These are phyloP conservation scores for Spheniscus mendiculus DNA, from an alignment of 2,113 vertebrate species.

Conservation along the genomic window DNA sequence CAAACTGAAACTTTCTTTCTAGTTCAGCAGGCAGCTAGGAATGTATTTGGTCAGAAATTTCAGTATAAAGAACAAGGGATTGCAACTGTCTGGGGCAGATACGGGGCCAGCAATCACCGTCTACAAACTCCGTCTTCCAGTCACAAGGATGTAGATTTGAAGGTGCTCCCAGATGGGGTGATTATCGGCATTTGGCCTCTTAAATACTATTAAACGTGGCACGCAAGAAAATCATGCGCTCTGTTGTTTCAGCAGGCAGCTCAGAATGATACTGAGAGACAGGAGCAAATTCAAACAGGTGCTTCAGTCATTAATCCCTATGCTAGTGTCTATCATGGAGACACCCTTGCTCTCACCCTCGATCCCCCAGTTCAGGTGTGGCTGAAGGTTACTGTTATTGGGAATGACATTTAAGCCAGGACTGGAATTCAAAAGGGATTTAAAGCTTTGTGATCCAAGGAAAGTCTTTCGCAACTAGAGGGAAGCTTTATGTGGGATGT, in stretches of 20 bases:
- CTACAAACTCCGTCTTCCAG: background rate
- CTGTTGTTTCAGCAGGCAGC: background rate
- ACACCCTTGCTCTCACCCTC: background rate
- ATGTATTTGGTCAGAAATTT: background rate
- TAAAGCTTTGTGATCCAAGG: background rate
- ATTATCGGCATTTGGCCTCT: background rate
- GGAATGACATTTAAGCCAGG: background rate
- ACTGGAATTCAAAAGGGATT: background rate
- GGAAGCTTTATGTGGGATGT: background rate
- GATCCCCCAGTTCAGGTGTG: background rate
- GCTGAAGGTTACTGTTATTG: background rate
- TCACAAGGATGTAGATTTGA: accelerated
- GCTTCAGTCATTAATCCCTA: background rate
- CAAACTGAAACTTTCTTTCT: background rate
- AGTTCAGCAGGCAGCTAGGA: background rate
- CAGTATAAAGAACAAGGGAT: background rate
- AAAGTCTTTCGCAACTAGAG: background rate
- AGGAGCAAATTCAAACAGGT: background rate
- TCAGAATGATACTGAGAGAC: background rate
- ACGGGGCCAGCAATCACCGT: accelerated
- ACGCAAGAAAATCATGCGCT: background rate
- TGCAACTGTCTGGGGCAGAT: background rate
- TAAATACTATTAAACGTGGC: accelerated
- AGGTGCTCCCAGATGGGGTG: background rate
- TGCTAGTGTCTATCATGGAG: accelerated